phyloP scores from a whole-genome alignment of 2,113 vertebrate species.

The Recurvirostra avosetta region DNA sequence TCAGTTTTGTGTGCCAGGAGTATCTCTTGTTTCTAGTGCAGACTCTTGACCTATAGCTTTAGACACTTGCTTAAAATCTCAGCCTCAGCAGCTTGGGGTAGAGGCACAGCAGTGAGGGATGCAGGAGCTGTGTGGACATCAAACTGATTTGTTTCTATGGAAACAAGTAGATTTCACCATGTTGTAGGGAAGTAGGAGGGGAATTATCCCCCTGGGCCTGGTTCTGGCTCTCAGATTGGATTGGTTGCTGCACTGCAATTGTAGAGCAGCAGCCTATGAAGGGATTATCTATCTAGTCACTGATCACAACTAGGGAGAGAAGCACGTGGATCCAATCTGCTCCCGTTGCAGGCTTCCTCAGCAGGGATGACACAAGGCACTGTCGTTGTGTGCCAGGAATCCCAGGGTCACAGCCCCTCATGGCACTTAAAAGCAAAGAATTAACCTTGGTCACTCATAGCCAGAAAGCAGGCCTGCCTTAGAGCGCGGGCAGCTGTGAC shows the following conservation, averaged over 20 bases:
- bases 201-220: constrained; percentile 14
- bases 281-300: neutral
- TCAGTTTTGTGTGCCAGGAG: neutral
- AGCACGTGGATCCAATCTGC: neutral
- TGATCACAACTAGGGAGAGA: neutral
- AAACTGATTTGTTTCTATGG: constrained; percentile 70
- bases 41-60: neutral
- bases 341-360: neutral
- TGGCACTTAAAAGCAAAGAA: neutral
- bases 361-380: neutral
- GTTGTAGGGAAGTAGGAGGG: constrained; percentile 26
- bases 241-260: constrained; percentile 7
- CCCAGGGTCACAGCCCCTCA: neutral
- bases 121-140: constrained; percentile 29
- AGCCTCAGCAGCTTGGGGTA: neutral
- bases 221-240: neutral
- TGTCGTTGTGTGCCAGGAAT: neutral
- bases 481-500: neutral
- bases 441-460: neutral
- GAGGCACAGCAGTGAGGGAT: constrained; percentile 23
- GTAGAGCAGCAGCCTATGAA: constrained; percentile 8
- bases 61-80: neutral
- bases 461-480: neutral
- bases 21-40: neutral
- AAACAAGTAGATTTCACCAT: constrained; percentile 62